Evolutionary conservation across 2,797 vertebrate genomes (phyloP).

Genomic region (Chrysocyon brachyurus): DNA sequence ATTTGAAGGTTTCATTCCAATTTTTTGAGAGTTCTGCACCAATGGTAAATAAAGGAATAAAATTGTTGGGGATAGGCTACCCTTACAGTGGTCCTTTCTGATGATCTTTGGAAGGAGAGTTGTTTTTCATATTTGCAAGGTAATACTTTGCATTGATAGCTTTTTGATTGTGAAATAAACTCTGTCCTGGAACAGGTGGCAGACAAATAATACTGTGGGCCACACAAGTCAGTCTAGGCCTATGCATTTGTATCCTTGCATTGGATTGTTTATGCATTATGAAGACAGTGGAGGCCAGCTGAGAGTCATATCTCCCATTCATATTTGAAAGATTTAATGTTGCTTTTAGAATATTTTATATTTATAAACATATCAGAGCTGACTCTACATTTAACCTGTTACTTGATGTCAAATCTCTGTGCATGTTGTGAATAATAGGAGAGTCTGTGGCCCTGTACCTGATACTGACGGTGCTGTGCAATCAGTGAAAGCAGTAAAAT

Average conservation of each 20-base stretch:
- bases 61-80: background rate
- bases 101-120: conserved; percentile 59
- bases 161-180: conserved; percentile 86
- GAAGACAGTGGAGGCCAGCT: background rate
- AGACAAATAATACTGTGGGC: conserved; percentile 70
- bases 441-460: background rate
- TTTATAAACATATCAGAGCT: background rate
- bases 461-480: background rate
- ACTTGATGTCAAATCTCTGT: background rate
- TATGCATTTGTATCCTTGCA: background rate
- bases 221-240: background rate
- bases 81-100: conserved; percentile 9
- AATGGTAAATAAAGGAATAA: background rate
- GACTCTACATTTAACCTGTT: conserved; percentile 37
- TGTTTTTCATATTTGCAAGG: conserved; percentile 83
- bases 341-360: conserved; percentile 29
- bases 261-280: conserved; percentile 1
- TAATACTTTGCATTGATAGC: conserved; percentile 79
- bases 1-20: background rate
- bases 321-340: background rate
- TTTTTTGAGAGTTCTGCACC: background rate
- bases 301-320: background rate
- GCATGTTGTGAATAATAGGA: background rate
- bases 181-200: conserved; percentile 83
- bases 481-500: background rate